Percentiles rank a stretch among this genome's conserved stretches.
Evolutionary conservation across 2,113 vertebrate genomes (phyloP).

Genomic region (Oncorhynchus tshawytscha): DNA sequence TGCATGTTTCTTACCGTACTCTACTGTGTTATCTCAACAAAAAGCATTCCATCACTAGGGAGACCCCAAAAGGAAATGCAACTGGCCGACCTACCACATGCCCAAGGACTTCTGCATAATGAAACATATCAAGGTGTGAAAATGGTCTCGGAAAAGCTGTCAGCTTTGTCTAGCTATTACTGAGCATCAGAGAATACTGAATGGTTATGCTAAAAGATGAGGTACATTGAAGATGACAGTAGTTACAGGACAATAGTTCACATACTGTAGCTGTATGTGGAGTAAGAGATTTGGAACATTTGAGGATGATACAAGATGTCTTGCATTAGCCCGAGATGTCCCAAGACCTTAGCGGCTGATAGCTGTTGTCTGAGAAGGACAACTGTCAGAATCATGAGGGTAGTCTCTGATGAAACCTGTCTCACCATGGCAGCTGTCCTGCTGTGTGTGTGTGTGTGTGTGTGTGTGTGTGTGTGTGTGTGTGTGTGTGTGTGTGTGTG

Average conservation of each 20-base stretch:
- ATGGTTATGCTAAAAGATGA: too few relatives aligned
- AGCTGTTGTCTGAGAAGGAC: not conserved
- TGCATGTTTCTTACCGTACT: not conserved
- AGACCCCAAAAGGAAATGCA: too few relatives aligned
- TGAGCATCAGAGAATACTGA: too few relatives aligned
- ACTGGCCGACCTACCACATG: too few relatives aligned
- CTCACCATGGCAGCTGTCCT: not conserved
- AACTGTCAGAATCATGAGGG: not conserved
- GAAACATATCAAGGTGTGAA: not conserved
- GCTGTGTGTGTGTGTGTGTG: not conserved
- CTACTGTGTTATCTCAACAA: not conserved
- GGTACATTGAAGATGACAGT: too few relatives aligned
- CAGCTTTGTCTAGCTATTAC: not conserved
- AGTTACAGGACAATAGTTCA: not conserved
- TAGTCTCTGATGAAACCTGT: constrained; percentile 2
- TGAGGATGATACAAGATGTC: not conserved
- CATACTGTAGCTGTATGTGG: too few relatives aligned
- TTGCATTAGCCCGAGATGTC: not conserved
- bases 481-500: not conserved
- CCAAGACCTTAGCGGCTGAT: not conserved
- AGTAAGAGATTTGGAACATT: not conserved
- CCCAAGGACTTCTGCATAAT: too few relatives aligned
- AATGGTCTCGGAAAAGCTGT: not conserved
- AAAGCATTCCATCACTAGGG: too few relatives aligned
- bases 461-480: not conserved